Evolutionary conservation across 2,797 vertebrate genomes (phyloP).

Genomic region (Coracias cyanogaster): DNA sequence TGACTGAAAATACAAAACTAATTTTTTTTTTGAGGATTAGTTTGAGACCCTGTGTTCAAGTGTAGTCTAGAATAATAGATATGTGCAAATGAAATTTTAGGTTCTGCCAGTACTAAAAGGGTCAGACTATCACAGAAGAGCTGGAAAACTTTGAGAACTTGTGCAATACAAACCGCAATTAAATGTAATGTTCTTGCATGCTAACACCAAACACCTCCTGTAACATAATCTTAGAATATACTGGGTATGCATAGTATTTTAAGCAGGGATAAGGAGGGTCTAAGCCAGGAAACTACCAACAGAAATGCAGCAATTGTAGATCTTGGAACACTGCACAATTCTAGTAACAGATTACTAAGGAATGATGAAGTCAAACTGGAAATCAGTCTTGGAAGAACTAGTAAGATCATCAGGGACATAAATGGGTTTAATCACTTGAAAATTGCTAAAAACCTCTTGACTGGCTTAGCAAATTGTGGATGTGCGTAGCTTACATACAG

Average conservation of each 20-base stretch:
- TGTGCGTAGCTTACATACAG: not conserved
- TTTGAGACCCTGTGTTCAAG: not conserved
- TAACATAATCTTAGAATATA: not conserved
- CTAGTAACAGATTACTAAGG: not conserved
- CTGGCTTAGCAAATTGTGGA: not conserved
- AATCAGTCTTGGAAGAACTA: not conserved
- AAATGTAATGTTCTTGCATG: not conserved
- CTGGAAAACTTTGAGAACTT: not conserved
- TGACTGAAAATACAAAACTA: not conserved
- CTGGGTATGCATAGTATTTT: not conserved
- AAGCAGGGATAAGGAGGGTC: not conserved
- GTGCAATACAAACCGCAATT: not conserved
- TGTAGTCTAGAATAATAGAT: not conserved
- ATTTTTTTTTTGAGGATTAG: not conserved
- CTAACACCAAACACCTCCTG: not conserved
- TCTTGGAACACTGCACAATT: not conserved
- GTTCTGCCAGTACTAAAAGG: not conserved
- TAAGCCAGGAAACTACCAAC: not conserved
- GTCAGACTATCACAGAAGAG: not conserved
- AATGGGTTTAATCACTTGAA: not conserved
- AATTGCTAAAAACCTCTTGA: not conserved
- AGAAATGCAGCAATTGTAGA: not conserved
- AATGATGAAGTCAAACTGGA: not conserved
- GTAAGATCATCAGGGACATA: not conserved
- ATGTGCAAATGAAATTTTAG: not conserved